Evolutionary conservation across 2,888 invertebrate genomes (phyloP).

Genomic region (Drosophila helvetica): DNA sequence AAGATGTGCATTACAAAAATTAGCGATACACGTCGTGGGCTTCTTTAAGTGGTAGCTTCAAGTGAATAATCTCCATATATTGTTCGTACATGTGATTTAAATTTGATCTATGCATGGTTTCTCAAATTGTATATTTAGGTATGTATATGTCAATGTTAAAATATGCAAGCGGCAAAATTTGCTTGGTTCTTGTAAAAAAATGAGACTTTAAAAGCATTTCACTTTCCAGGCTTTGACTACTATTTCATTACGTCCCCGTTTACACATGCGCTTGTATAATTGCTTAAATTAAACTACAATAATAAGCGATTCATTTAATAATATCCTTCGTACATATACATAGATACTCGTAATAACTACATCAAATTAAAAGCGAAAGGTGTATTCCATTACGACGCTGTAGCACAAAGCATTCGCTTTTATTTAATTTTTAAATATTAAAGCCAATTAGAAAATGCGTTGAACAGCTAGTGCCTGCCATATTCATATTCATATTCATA

Average conservation of each 20-base stretch:
- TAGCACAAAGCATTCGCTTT: slow-evolving; percentile 56
- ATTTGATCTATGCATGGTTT: slow-evolving; percentile 65
- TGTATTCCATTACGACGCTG: slow-evolving; percentile 53
- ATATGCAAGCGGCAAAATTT: slow-evolving; percentile 77
- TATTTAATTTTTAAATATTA: slow-evolving; percentile 63
- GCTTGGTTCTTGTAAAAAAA: slow-evolving; percentile 79
- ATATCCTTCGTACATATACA: slow-evolving; percentile 57
- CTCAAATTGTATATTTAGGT: slow-evolving; percentile 65
- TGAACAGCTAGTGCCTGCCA: slow-evolving; percentile 60
- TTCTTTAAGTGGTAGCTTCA: slow-evolving; percentile 32
- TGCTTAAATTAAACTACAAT: slow-evolving; percentile 80
- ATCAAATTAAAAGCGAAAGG: slow-evolving; percentile 71
- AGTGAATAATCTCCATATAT: slow-evolving; percentile 48
- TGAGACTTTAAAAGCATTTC: slow-evolving; percentile 81
- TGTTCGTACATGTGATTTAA: slow-evolving; percentile 61
- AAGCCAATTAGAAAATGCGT: slow-evolving; percentile 77
- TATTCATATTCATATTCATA: slow-evolving; percentile 60
- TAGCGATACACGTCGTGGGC: slow-evolving; percentile 47
- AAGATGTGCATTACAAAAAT: slow-evolving; percentile 70
- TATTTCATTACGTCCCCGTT: slow-evolving; percentile 45
- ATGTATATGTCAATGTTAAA: slow-evolving; percentile 72
- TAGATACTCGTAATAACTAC: slow-evolving; percentile 65
- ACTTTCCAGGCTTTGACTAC: slow-evolving; percentile 65
- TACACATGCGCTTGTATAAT: slow-evolving; percentile 60
- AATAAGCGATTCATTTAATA: slow-evolving; percentile 77